These are phyloP conservation scores for Ectemnius cavifrons DNA, from an alignment of 2,888 invertebrate genomes.

Conservation along the genomic window DNA sequence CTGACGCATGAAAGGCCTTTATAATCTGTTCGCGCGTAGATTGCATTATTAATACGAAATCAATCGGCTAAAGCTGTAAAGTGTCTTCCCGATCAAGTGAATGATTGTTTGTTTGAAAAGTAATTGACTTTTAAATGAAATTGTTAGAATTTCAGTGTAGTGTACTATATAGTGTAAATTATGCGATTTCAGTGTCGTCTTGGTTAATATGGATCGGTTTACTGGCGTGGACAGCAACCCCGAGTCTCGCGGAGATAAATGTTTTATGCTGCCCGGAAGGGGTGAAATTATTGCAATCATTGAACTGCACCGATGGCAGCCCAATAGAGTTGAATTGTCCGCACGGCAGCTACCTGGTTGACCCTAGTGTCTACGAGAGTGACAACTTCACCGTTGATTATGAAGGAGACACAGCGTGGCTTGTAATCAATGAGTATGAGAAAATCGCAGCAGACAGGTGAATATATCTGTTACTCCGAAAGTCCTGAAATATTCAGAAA, in stretches of 20 bases:
- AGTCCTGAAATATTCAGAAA: not conserved
- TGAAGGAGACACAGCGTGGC: constrained; percentile 25
- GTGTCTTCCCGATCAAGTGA: not conserved
- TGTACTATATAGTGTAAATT: not conserved
- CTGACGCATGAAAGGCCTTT: not conserved
- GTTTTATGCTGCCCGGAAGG: constrained; percentile 54
- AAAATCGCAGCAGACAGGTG: constrained; percentile 47
- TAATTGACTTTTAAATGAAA: not conserved
- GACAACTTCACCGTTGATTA: constrained; percentile 34
- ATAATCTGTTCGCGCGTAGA: too few relatives aligned
- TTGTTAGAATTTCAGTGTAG: too few relatives aligned
- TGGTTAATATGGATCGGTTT: constrained; percentile 45
- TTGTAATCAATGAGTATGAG: constrained; percentile 19
- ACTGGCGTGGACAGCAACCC: constrained; percentile 21
- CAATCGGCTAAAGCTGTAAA: not conserved
- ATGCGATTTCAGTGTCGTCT: constrained; percentile 21
- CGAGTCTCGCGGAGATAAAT: constrained; percentile 22
- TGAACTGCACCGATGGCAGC: constrained; percentile 64
- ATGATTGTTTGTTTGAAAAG: not conserved
- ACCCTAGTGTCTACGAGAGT: constrained; percentile 42
- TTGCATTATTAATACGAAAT: not conserved
- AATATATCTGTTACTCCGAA: not conserved
- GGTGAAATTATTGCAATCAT: constrained; percentile 27
- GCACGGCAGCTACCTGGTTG: constrained; percentile 61
- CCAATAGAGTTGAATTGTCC: constrained; percentile 56